A percentile compares a stretch with the other conserved stretches of the same genome.
Conservation (phyloP, 2,113 vertebrate species). For the Atherinomorus stipes region DNA sequence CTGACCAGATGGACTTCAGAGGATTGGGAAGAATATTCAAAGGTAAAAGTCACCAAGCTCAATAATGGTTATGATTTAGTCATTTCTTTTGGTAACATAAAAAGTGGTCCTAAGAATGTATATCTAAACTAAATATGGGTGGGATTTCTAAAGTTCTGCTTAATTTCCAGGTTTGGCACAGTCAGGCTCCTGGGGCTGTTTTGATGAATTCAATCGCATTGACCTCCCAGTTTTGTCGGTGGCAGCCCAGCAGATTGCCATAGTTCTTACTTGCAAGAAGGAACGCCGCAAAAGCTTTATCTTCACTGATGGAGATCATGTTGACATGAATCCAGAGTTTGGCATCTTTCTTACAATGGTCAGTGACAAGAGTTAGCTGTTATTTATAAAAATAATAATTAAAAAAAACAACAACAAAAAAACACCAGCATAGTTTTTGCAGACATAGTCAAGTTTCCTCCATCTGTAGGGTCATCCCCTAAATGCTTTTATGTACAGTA, state of each 20-base stretch:
- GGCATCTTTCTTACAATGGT: slow-evolving; percentile 99
- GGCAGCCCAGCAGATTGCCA: slow-evolving; percentile 96
- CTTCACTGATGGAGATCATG: slow-evolving; percentile 94
- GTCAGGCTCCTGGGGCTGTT: slow-evolving; percentile 98
- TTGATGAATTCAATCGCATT: slow-evolving; percentile 98
- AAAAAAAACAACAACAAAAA: too few species aligned
- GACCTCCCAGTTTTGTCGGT: slow-evolving; percentile 96
- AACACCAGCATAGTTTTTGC: not conserved
- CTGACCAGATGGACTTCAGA: slow-evolving; percentile 99
- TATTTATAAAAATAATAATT: too few species aligned
- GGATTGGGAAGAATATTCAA: slow-evolving; percentile 97
- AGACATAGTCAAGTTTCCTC: not conserved
- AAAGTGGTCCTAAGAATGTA: not conserved
- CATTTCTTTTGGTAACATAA: too few species aligned
- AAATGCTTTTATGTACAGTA: not conserved
- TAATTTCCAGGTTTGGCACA: slow-evolving; percentile 90
- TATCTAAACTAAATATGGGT: too few species aligned
- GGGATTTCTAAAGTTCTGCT: not conserved
- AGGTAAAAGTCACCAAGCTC: slow-evolving; percentile 77
- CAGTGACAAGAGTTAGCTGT: slow-evolving; percentile 25
- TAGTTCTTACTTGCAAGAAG: slow-evolving; percentile 95
- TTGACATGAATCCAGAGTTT: slow-evolving; percentile 97
- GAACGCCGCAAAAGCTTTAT: slow-evolving; percentile 90
- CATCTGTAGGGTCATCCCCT: not conserved
- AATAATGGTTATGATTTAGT: not conserved